phyloP scores from a whole-genome alignment of 2,113 vertebrate genomes.

The Apeltes quadracus region DNA sequence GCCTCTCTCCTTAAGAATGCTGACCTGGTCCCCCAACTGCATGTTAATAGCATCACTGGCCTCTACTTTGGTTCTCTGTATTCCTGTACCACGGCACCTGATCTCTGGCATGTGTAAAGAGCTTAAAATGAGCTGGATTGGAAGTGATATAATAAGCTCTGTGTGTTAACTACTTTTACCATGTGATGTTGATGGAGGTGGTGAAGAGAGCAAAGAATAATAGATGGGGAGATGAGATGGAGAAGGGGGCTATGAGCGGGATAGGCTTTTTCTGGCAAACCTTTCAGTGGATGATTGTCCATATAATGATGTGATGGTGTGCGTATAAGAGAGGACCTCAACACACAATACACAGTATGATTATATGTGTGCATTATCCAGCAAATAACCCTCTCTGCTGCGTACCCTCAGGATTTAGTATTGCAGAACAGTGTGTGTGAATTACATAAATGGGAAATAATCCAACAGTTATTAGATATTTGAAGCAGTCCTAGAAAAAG shows the following conservation, averaged over 20 bases:
- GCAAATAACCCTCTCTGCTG: no score
- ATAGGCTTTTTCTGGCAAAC: no score
- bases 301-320: no score
- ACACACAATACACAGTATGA: no score
- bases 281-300: no score
- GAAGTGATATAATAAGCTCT: conserved; percentile 56
- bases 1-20: conserved; percentile 28
- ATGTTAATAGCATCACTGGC: conserved; percentile 38
- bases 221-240: no score
- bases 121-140: conserved; percentile 68
- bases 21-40: conserved; percentile 35
- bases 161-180: conserved; percentile 29
- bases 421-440: no score
- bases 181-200: conserved; percentile 33
- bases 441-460: neutral
- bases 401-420: no score
- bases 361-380: no score
- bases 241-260: no score
- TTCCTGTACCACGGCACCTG: conserved; percentile 47
- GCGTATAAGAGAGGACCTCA: no score
- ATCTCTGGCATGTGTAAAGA: conserved; percentile 65
- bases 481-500: neutral
- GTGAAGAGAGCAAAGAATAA: no score
- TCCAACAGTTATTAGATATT: neutral
- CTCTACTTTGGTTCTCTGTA: conserved; percentile 35